Conservation (phyloP, 2,113 vertebrate species). For the human region DNA sequence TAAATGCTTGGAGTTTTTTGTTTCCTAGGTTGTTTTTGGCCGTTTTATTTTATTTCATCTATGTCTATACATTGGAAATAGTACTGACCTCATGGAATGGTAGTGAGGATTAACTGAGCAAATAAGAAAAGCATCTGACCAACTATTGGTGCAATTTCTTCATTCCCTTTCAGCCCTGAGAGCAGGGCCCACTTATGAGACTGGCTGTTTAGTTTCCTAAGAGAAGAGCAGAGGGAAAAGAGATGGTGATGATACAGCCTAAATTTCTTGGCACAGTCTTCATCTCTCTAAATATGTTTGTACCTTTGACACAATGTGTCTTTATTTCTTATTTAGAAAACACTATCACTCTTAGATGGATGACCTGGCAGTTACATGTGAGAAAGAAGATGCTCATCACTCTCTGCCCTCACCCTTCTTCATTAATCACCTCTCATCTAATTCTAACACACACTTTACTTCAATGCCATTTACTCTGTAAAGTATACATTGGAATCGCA, state of each 20-base stretch:
- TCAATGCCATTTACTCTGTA: background rate
- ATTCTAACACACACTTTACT: background rate
- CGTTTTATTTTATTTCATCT: background rate
- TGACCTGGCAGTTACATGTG: background rate
- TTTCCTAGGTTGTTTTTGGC: background rate
- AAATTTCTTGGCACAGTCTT: background rate
- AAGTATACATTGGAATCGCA: background rate
- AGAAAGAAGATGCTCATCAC: background rate
- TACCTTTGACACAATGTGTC: background rate
- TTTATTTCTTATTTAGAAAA: conserved; percentile 1
- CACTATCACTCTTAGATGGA: background rate
- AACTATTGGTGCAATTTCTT: background rate
- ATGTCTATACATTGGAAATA: background rate
- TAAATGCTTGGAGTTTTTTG: background rate
- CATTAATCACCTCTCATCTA: background rate
- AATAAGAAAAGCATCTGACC: background rate
- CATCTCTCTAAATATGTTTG: background rate
- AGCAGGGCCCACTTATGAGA: background rate
- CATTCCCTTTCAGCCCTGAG: background rate
- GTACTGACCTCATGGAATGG: background rate
- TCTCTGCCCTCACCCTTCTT: background rate
- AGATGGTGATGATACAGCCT: background rate
- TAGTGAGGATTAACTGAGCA: background rate
- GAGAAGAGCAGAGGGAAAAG: background rate
- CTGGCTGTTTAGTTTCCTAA: background rate